Percentiles rank a stretch among this genome's conserved stretches.
Conservation (phyloP, 2,797 vertebrate genomes). For the Danio kyathit region DNA sequence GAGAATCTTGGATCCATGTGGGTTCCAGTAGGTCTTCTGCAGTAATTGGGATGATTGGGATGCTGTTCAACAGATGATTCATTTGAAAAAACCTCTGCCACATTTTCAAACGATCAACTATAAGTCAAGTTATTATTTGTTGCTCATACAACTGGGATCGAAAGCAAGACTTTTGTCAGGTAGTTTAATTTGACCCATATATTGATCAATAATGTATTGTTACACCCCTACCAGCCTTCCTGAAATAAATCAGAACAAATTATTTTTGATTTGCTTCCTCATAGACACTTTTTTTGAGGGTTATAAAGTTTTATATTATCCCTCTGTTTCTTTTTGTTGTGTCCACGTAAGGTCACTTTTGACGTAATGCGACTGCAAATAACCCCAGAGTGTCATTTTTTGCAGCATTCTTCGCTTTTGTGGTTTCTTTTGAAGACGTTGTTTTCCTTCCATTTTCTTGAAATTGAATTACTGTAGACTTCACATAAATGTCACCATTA, state of each 20-base stretch:
- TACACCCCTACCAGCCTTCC: not conserved
- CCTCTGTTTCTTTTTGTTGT: constrained; percentile 46
- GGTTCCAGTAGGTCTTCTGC: no score
- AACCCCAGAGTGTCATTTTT: constrained; percentile 58
- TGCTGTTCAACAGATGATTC: no score
- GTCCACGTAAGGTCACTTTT: constrained; percentile 57
- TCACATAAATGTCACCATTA: constrained; percentile 68
- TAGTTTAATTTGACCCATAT: no score
- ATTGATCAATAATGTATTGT: no score
- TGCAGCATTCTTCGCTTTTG: constrained; percentile 68
- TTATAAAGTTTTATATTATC: constrained; percentile 26
- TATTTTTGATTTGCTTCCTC: not conserved
- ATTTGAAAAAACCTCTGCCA: no score
- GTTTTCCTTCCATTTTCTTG: constrained; percentile 68
- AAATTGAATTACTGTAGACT: constrained; percentile 63
- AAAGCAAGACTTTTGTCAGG: no score
- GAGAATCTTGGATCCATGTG: no score
- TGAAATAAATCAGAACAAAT: constrained; percentile 58
- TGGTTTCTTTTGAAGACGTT: constrained; percentile 70
- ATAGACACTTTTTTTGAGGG: not conserved
- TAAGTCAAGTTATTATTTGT: no score
- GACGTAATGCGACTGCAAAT: constrained; percentile 70
- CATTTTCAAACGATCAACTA: no score
- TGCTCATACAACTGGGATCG: no score
- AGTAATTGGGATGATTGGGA: no score